Percentiles rank a stretch among this genome's conserved stretches.
phyloP scores from a whole-genome alignment of 2,797 vertebrate species.

The Propithecus deckenii region DNA sequence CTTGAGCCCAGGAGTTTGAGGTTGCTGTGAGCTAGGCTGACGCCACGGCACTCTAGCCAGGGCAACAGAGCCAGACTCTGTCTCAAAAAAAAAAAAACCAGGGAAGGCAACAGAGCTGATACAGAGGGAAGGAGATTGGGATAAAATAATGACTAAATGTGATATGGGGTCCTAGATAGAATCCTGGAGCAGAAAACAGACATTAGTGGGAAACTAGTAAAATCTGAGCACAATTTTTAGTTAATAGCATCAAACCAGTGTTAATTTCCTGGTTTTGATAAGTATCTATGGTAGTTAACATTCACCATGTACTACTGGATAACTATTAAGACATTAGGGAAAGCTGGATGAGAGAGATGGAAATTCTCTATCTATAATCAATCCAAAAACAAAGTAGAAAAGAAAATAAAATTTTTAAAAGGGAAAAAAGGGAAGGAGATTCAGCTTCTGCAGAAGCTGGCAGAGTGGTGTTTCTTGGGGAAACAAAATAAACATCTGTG shows the following conservation, averaged over 20 bases:
- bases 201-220: not conserved
- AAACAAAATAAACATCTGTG: not conserved
- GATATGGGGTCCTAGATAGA: not conserved
- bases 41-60: too few species aligned
- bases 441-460: not conserved
- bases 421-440: not conserved
- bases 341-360: not conserved
- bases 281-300: fast-evolving
- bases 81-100: not conserved
- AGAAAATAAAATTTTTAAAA: not conserved
- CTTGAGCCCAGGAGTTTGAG: too few species aligned
- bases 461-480: not conserved
- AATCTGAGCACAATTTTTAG: not conserved
- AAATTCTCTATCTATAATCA: not conserved
- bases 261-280: not conserved
- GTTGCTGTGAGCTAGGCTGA: too few species aligned
- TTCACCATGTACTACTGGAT: fast-evolving
- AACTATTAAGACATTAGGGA: not conserved
- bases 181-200: not conserved
- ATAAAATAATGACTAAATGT: not conserved
- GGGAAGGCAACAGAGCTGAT: not conserved
- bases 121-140: not conserved
- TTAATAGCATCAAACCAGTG: fast-evolving
- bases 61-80: too few species aligned
- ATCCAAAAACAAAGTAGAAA: not conserved